Conservation (phyloP, 2,113 vertebrate genomes). For the Salminus brasiliensis region DNA sequence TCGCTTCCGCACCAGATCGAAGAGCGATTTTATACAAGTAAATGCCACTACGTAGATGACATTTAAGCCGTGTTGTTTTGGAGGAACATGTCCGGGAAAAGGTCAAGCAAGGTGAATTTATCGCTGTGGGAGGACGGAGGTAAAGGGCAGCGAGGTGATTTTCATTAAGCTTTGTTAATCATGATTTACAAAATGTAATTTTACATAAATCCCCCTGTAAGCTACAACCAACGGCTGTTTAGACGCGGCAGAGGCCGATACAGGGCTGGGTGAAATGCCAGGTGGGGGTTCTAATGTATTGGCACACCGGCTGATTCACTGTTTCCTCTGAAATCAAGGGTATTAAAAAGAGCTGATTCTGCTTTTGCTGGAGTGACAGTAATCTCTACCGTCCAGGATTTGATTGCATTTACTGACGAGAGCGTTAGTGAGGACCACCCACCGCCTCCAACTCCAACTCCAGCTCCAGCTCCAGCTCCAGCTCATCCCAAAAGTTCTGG, state of each 20-base stretch:
- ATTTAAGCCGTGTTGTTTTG: conserved; percentile 55
- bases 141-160: conserved; percentile 49
- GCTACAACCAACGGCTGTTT: neutral
- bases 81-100: conserved; percentile 47
- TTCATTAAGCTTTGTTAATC: conserved; percentile 56
- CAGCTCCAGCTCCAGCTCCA: no score
- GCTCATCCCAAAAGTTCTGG: no score
- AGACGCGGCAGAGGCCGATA: neutral
- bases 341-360: no score
- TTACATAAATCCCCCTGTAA: conserved; percentile 25
- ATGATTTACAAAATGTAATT: conserved; percentile 41
- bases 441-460: no score
- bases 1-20: conserved; percentile 29
- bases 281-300: neutral
- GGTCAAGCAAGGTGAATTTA: conserved; percentile 52
- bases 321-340: no score
- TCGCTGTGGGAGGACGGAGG: conserved; percentile 36
- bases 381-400: no score
- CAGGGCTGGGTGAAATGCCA: no score
- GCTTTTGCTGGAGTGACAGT: no score
- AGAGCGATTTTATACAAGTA: conserved; percentile 56
- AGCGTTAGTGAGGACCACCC: no score
- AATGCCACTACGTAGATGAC: conserved; percentile 57
- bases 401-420: no score
- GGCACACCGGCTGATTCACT: neutral